Evolutionary conservation across 2,113 vertebrate genomes (phyloP).

Genomic region (Phalacrocorax pelagicus): DNA sequence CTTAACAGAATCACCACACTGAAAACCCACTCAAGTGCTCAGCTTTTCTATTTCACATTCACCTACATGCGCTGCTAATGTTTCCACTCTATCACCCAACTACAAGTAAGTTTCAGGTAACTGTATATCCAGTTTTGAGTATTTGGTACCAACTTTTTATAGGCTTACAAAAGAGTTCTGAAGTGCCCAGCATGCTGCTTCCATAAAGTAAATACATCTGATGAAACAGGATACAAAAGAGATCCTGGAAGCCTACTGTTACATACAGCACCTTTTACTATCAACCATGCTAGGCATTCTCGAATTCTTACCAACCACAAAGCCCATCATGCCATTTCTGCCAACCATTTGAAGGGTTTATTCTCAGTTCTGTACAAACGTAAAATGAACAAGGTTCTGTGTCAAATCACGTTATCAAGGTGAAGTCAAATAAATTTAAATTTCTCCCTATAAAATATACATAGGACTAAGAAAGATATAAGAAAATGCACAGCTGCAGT

Average conservation of each 20-base stretch:
- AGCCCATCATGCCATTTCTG: not conserved
- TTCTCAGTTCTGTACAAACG: not conserved
- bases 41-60: not conserved
- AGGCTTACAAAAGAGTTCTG: not conserved
- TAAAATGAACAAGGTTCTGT: not conserved
- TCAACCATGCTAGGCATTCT: not conserved
- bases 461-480: not conserved
- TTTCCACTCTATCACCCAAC: rapidly evolving
- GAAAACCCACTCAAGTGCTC: not conserved
- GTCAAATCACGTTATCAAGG: not conserved
- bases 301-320: not conserved
- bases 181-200: not conserved
- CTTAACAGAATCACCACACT: not conserved
- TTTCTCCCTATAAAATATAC: not conserved
- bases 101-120: not conserved
- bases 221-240: not conserved
- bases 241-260: not conserved
- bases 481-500: not conserved
- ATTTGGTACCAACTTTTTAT: not conserved
- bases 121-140: not conserved
- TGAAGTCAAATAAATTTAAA: not conserved
- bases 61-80: not conserved
- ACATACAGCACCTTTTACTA: not conserved
- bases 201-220: not conserved
- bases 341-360: not conserved